Base-by-base conservation (phyloP, 2,888 invertebrate genomes). In the Choristoneura rosaceana region DNA sequence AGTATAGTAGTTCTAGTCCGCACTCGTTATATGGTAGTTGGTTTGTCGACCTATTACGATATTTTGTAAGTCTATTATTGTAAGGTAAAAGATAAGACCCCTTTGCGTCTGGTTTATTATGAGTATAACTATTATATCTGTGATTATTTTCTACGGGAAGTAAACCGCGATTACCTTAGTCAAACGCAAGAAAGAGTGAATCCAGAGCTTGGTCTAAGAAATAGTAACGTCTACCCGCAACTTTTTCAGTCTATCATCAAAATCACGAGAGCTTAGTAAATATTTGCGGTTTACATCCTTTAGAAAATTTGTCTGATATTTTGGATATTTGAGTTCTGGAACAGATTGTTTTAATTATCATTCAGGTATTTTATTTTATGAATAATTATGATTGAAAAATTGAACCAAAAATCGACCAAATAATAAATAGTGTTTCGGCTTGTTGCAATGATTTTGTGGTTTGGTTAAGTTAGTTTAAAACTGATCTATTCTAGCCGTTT, bases 1-100 rank as follows among this genome's bases (percentile, higher is more conserved):
- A 33, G 61, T 47, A 47, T 71, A 65, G 62, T 67, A 71, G 71
- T 71, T 71, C 67, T 71, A 71, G 71, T 71, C 71, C 65, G 50
- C 70, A 65, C 67, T 71, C 58, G 71, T 67, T 71, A 62, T 71
- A 68, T 67, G 52, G 55, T 69, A 65, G 73, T 69, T 69, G 61
- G 69, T 43, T 69, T 69, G 58, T 69, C 47, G n/a, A 52, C 47
- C 14, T 63, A 68, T 58, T 71, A 55, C 15, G 10, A 58, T 71
- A 63, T 62, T 67, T 62, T 64, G 25, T 69, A 50, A 50, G 8
- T 2, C 15, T 50, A 50, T 15, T 50, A 7, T 17, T 52, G 15
- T 52, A 52, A 52, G 50, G 17, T 17, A 52, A 52, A 52, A 52
- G 17, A 52, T 15, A 3, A 52, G 50, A 15, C 25, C 15, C 50